Evolutionary conservation across 2,888 invertebrate species (phyloP).

Genomic region (Protonemura montana): DNA sequence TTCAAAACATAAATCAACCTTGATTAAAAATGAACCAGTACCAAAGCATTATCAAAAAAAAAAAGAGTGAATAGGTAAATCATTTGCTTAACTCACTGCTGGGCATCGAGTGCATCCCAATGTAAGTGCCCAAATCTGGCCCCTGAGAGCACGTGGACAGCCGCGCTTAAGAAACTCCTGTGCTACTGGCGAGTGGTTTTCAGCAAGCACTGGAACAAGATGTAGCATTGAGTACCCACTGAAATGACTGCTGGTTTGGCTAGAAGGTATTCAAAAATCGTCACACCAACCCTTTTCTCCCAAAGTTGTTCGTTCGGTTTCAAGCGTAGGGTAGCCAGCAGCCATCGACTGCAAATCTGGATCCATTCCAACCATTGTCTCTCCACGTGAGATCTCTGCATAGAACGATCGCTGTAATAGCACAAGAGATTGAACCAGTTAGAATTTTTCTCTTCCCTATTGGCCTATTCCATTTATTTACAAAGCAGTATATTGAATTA

Average conservation of each 20-base stretch:
- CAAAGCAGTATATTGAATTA: too few species aligned
- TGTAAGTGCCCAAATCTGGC: conserved; percentile 85
- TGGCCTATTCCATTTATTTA: too few species aligned
- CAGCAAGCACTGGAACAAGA: conserved; percentile 66
- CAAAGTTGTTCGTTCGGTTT: conserved; percentile 74
- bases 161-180: conserved; percentile 91
- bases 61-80: not conserved
- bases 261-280: not conserved
- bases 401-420: conserved; percentile 71
- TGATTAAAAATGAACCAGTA: too few species aligned
- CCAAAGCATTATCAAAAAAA: too few species aligned
- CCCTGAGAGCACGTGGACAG: conserved; percentile 81
- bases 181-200: conserved; percentile 85
- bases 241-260: too few species aligned
- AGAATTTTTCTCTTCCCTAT: not conserved
- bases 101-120: conserved; percentile 64
- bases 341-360: conserved; percentile 57
- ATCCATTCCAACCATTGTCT: conserved; percentile 74
- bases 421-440: too few species aligned
- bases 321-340: conserved; percentile 66
- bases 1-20: too few species aligned
- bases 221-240: not conserved
- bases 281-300: conserved; percentile 69
- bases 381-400: conserved; percentile 77
- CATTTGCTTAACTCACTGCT: conserved; percentile 10